Evolutionary conservation across 53 echinoderm and acorn worm species (phyloP), one percentile per base, ranked within the genome.

Genomic region (Stichopus horrens): DNA sequence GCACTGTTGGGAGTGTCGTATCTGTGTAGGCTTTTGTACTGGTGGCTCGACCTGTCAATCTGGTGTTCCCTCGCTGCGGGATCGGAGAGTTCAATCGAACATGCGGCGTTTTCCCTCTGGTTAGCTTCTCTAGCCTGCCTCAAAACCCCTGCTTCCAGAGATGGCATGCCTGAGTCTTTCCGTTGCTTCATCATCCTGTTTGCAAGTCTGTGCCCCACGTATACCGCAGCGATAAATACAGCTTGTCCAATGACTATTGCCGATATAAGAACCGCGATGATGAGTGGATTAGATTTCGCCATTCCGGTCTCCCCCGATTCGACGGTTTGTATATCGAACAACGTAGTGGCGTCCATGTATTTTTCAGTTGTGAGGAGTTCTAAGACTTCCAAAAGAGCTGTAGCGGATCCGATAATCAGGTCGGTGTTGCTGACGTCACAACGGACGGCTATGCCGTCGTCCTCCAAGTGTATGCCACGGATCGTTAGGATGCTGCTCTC

Each of bases 21-120:
- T 11, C 85, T 58, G 13, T 85, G 85, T 23, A 85, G 85, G 51
- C 85, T 85, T 52, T 85, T 85, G 66, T 85, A 85, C 7, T 16
- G 85, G 16, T 81, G 57, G 20, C 18, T 57, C 2, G 55, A 7
- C 37, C 37, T 37, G 21, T 21, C 57, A 52, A 55, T 11, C 4
- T 7, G 52, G 5, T 14, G 63, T 22, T 0, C 57, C 16, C 5
- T 23, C 7, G 7, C 23, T 5, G 56, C 16, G 16, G n/a, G 55
- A 6, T 52, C 58, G 9, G 21, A 5, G 9, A 22, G 14, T 8
- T 55, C 57, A 51, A 52, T 18, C 8, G 85, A 85, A 54, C 54
- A 13, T 19, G 56, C 79, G 14, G 4, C 52, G 68, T 14, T n/a
- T 14, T n/a, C n/a, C 7, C 37, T 8, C 52, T 7, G 21, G 14